Evolutionary conservation across 2,797 vertebrate genomes (phyloP).

Genomic region (Danio kyathit): DNA sequence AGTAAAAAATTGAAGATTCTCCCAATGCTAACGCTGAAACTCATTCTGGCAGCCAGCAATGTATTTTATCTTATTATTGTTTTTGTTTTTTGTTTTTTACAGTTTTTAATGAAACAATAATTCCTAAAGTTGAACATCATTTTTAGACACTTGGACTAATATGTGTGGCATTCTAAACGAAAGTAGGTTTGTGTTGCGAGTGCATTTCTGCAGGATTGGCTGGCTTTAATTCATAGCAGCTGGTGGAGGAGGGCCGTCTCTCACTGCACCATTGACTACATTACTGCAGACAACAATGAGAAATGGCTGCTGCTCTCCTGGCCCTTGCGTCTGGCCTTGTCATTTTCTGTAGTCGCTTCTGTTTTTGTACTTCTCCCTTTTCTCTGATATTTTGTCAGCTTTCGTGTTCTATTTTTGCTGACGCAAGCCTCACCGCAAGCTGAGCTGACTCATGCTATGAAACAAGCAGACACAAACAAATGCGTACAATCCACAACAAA

Average conservation of each 20-base stretch:
- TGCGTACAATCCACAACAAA: neutral
- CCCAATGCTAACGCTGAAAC: no score
- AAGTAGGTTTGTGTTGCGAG: constrained; percentile 16
- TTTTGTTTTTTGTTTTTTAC: no score
- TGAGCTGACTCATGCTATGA: constrained; percentile 17
- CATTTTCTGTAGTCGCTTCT: constrained; percentile 23
- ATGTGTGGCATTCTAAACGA: neutral
- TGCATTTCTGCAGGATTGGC: constrained; percentile 60
- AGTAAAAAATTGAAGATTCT: no score
- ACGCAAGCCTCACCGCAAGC: constrained; percentile 21
- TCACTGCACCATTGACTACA: constrained; percentile 55
- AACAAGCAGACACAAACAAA: constrained; percentile 4
- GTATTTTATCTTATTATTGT: no score
- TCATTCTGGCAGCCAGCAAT: no score
- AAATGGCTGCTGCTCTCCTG: constrained; percentile 50
- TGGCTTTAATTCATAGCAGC: constrained; percentile 74
- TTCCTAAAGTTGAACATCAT: neutral
- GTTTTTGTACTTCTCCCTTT: neutral
- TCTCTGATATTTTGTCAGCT: constrained; percentile 23
- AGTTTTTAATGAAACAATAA: no score
- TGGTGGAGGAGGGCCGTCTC: constrained; percentile 61
- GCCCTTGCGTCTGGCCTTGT: constrained; percentile 25
- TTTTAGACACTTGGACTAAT: neutral
- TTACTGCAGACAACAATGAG: constrained; percentile 56
- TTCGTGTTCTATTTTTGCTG: constrained; percentile 22